Base-by-base conservation (phyloP, 1,140 invertebrate species). In the Drosophila varians region DNA sequence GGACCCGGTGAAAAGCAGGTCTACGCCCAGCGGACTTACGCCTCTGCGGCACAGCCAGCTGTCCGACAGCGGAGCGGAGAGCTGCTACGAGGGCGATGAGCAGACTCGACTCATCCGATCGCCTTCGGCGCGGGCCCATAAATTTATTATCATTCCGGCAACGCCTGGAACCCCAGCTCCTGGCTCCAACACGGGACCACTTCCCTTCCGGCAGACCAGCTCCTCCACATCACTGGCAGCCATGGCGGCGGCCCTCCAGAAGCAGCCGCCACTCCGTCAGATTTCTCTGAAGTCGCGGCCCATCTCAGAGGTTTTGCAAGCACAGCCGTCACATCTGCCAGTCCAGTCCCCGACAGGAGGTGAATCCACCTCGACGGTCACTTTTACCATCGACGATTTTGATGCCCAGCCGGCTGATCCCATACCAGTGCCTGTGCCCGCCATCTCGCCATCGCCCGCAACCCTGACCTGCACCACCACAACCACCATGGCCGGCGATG, bases 141-240 rank as follows among this genome's bases (percentile, higher is more conserved):
- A 90, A 72, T 90, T 71, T 49, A 90, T 90, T 25, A 90, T 90
- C 1, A 90, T 90, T 51, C 89, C 89, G 26, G 70, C 89, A 25
- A 72, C 86, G 46, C 71, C 77, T 9, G 65, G 74, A 12, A 54
- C 65, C 40, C 34, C 3, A 25, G 31, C 12, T 1, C 4, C n/a
- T 0, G 36, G 36, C 12, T 16, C 46, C 0, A 16, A 47, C 7
- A 26, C 57, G 0, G 47, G 66, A 16, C 65, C 75, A 34, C 46
- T 72, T 42, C 86, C 87, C 1, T 89, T 90, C n/a, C 74, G 84
- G 1, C 77, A 86, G 53, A 64, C 80, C 40, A 83, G 56, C 54
- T 90, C 88, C 2, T 78, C 74, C 11, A 74, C 74, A 23, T 74
- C 88, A 14, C 58, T 90, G 55, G 71, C 72, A 16, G 65, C 82